Percentiles rank a stretch among this genome's conserved stretches.
These are phyloP conservation scores for Lepus townsendii DNA, from an alignment of 2,797 vertebrate genomes.

Conservation along the genomic window DNA sequence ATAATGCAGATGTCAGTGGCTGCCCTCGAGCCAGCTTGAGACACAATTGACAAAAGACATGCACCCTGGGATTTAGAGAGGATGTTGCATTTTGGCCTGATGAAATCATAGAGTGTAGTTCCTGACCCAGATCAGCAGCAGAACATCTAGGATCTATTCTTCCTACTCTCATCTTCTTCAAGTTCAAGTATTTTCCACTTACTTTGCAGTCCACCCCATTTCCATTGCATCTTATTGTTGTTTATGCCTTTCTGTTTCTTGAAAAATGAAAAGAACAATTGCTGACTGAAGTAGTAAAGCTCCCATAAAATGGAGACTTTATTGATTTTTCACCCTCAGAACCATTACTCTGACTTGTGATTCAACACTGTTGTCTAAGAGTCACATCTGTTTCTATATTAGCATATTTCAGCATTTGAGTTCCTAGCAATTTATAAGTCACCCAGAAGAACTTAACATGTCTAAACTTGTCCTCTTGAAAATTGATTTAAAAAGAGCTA, in stretches of 20 bases:
- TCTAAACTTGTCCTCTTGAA: constrained; percentile 30
- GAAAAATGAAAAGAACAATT: constrained; percentile 64
- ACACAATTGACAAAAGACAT: background rate
- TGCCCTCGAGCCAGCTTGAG: background rate
- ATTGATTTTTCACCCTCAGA: constrained; percentile 60
- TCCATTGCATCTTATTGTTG: constrained; percentile 56
- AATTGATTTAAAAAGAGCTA: background rate
- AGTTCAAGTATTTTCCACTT: constrained; percentile 51
- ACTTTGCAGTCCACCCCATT: constrained; percentile 2
- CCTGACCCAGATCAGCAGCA: constrained; percentile 45
- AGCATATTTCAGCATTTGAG: constrained; percentile 42
- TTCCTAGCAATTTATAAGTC: constrained; percentile 63
- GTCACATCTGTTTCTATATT: constrained; percentile 47
- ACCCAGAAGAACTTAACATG: background rate
- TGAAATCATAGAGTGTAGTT: background rate
- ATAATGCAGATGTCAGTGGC: background rate
- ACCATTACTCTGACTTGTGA: constrained; percentile 67
- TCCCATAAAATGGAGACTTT: constrained; percentile 65
- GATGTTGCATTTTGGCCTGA: background rate
- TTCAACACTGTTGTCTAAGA: background rate
- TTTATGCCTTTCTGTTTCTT: constrained; percentile 46
- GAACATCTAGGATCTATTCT: background rate
- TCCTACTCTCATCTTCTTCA: background rate
- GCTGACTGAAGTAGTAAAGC: constrained; percentile 67
- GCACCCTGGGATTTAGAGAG: background rate